Percentiles rank a stretch among this genome's conserved stretches.
Conservation (phyloP, 2,113 vertebrate species). For the Fulmarus glacialis region DNA sequence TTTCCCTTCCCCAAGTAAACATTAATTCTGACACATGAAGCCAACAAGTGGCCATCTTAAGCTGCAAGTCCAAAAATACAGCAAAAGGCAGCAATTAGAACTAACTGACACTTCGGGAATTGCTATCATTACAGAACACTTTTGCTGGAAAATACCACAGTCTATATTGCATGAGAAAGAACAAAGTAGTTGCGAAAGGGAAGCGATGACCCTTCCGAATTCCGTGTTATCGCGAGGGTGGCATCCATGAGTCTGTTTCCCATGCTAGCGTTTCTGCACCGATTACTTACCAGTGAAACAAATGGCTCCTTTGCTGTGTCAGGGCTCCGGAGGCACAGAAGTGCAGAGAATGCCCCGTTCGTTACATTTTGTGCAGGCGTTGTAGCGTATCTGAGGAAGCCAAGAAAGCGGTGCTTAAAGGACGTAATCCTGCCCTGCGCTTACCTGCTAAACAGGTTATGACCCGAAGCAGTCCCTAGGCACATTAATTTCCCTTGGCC, state of each 20-base stretch:
- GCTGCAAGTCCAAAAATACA: background rate
- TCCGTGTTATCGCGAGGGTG: rapidly evolving
- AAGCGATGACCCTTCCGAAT: background rate
- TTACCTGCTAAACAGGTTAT: background rate
- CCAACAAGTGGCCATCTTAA: background rate
- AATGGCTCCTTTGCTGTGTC: background rate
- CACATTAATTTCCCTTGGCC: too few relatives aligned
- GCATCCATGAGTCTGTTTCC: background rate
- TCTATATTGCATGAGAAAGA: background rate
- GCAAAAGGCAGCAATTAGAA: background rate
- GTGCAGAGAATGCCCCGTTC: background rate
- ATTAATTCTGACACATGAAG: background rate
- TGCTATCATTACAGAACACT: background rate
- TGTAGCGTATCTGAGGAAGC: background rate
- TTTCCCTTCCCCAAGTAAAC: background rate
- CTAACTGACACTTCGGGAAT: background rate
- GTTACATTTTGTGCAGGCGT: background rate
- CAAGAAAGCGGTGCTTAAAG: background rate
- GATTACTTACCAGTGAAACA: background rate
- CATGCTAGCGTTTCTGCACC: background rate
- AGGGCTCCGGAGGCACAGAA: background rate
- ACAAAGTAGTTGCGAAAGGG: background rate
- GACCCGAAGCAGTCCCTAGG: background rate
- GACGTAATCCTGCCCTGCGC: background rate
- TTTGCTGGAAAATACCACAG: background rate